Evolutionary conservation across 2,113 vertebrate genomes (phyloP), one percentile per base, ranked within the genome.

Genomic region (Scartelaos histophorus): DNA sequence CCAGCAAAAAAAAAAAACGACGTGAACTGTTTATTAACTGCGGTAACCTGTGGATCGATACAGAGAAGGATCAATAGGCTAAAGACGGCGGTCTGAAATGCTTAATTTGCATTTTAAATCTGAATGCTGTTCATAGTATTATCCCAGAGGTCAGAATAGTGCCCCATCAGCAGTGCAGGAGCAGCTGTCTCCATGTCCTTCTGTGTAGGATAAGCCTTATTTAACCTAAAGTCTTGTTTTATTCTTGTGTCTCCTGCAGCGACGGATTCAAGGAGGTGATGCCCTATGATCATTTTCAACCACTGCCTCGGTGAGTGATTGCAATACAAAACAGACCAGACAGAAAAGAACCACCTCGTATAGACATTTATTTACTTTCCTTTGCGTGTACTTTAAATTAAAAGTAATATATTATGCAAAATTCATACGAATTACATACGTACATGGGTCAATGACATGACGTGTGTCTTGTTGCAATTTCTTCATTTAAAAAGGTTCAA

Each of bases 261-360:
- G 97, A 97, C 82, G 97, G 96, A 75, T 98, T 97, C 90, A 98
- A 97, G 86, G 96, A 96, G 93, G 96, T 98, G 86, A 97, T 96
- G 96, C 96, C 95, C 13, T 97, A 98, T 5, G 97, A 98, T 88
- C 97, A 97, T 85, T 98, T 95, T 88, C 97, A 98, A 72, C 97
- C 97, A 57, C 94, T 98, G 64, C 97, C 97, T 84, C 95, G 95
- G 97, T 98, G 93, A 89, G 95, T 94, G 47, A 66, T 57, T 17
- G 10, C 62, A 46, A 38, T 21, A 66, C 1, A 51, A n/a, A 11
- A 62, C 19, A 43, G 9, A 35, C 1, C 25, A 0, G 19, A 53
- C 19, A 51, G 7, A 45, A 45, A 45, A 45, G 1, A 6, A 9
- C 2, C 35, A 38, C 3, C 35, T 38, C 35, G 7, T 9, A 6